A percentile compares a stretch with the other conserved stretches of the same genome.
phyloP scores from a whole-genome alignment of 2,797 vertebrate species.

The Coracias cyanogaster region DNA sequence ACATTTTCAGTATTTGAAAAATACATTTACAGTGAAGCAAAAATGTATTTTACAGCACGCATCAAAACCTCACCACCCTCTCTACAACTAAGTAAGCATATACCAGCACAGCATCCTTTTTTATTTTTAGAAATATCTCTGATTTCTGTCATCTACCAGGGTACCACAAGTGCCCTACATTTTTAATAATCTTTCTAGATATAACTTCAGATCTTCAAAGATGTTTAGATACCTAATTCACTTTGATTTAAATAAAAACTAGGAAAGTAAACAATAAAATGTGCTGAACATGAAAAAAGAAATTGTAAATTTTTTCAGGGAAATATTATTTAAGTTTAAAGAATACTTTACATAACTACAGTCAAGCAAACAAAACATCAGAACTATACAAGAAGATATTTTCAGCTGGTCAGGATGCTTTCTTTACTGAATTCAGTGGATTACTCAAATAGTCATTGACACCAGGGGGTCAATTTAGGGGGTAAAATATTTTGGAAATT shows the following conservation, averaged over 20 bases:
- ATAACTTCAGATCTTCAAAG: background rate
- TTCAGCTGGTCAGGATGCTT: background rate
- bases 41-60: background rate
- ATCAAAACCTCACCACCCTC: background rate
- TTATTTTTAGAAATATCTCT: background rate
- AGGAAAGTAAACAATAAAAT: background rate
- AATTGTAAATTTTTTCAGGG: background rate
- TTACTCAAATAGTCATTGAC: background rate
- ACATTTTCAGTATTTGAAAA: background rate
- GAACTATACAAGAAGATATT: background rate
- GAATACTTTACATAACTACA: background rate
- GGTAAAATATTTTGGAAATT: rapidly evolving
- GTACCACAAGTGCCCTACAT: background rate
- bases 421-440: background rate
- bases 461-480: background rate
- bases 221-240: background rate
- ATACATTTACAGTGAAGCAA: background rate
- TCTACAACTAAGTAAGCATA: background rate
- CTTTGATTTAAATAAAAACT: background rate
- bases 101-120: background rate
- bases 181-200: background rate
- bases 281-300: background rate
- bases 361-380: background rate
- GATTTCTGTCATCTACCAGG: background rate
- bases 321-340: background rate